These are phyloP conservation scores for Ornithoptera priamus DNA, from an alignment of 2,888 invertebrate species.

Conservation along the genomic window DNA sequence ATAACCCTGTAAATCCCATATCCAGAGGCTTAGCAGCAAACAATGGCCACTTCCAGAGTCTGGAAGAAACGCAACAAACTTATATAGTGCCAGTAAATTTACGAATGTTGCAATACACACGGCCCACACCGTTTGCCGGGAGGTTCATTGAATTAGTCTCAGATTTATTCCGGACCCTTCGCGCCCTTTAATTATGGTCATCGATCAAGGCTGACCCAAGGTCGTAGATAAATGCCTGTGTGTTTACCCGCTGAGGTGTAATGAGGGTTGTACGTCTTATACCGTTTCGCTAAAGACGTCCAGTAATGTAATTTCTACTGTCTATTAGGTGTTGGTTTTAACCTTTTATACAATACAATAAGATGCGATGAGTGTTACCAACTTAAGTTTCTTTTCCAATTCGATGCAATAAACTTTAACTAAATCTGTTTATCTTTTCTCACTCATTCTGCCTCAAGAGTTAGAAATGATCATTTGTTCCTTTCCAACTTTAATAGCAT, in stretches of 20 bases:
- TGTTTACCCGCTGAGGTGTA: conserved; percentile 30
- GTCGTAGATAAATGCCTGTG: conserved; percentile 42
- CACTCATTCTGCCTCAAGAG: too few relatives aligned
- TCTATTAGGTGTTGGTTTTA: conserved; percentile 1
- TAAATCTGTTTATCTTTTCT: too few relatives aligned
- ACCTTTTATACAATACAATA: not conserved
- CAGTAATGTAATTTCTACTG: conserved; percentile 3
- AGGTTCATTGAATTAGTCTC: conserved; percentile 47
- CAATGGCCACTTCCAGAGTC: conserved; percentile 16
- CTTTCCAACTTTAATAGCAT: too few relatives aligned
- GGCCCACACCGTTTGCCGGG: conserved; percentile 35
- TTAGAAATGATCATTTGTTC: too few relatives aligned
- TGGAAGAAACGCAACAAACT: conserved; percentile 14
- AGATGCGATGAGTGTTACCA: too few relatives aligned
- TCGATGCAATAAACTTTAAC: too few relatives aligned
- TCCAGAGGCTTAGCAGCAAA: conserved; percentile 18
- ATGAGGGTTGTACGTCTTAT: conserved; percentile 21
- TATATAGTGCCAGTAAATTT: conserved; percentile 18
- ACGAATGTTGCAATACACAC: conserved; percentile 25
- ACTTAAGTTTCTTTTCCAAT: too few relatives aligned
- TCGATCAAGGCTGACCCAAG: conserved; percentile 45
- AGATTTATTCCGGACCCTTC: conserved; percentile 42
- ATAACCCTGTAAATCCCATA: conserved; percentile 9
- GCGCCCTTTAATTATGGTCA: conserved; percentile 41
- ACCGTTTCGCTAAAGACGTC: conserved; percentile 11